Percentiles rank a stretch among this genome's conserved stretches.
These are phyloP conservation scores for Cygnus buccinator DNA, from an alignment of 2,113 vertebrate genomes.

Conservation along the genomic window DNA sequence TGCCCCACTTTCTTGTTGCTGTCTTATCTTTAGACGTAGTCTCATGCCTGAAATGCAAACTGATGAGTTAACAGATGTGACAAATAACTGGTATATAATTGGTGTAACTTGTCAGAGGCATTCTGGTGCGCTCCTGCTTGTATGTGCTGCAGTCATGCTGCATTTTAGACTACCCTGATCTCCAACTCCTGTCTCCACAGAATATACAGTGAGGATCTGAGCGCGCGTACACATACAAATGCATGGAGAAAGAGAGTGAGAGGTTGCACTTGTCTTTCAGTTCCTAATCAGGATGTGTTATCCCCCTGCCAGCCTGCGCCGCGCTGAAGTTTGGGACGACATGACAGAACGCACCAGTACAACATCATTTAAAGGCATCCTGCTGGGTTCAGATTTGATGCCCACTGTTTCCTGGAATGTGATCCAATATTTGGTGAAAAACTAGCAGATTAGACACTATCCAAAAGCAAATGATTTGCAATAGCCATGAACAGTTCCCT, in stretches of 20 bases:
- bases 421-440: not conserved
- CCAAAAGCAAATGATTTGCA: constrained; percentile 29
- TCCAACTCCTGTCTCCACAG: not conserved
- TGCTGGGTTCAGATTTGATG: not conserved
- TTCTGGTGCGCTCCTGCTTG: not conserved
- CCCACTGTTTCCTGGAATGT: not conserved
- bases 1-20: not conserved
- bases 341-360: not conserved
- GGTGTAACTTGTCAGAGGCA: not conserved
- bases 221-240: not conserved
- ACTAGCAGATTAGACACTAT: constrained; percentile 1
- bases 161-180: not conserved
- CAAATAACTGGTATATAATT: not conserved
- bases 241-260: not conserved
- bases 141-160: not conserved
- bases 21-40: not conserved
- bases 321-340: not conserved
- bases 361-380: not conserved
- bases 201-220: not conserved
- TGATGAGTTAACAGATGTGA: not conserved
- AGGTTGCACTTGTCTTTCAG: not conserved
- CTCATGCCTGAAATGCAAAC: not conserved
- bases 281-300: not conserved
- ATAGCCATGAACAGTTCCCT: constrained; percentile 3
- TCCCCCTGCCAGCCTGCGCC: not conserved